These are phyloP conservation scores for Ricordea florida DNA, from an alignment of 92 coral and sea anemone genomes.

Conservation along the genomic window DNA sequence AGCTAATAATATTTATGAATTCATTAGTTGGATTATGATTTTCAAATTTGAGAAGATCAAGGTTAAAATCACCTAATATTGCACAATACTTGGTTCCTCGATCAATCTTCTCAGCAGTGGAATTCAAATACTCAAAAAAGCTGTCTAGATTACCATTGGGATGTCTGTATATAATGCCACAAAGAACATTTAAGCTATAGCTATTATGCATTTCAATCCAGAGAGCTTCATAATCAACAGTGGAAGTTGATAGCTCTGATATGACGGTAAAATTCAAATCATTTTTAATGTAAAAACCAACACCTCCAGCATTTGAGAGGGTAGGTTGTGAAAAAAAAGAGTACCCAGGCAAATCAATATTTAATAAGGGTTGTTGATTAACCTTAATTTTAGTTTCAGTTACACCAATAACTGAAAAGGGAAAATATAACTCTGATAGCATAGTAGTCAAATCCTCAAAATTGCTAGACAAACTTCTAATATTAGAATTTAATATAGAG, in stretches of 20 bases:
- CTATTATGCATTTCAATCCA: constrained; percentile 65
- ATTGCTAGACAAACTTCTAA: neutral
- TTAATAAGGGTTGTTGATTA: constrained; percentile 5
- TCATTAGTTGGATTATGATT: constrained; percentile 19
- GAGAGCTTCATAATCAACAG: constrained; percentile 54
- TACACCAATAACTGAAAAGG: constrained; percentile 58
- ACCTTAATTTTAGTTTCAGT: constrained; percentile 62
- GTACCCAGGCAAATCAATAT: constrained; percentile 38
- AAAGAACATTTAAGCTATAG: constrained; percentile 26
- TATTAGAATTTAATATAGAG: constrained; percentile 8
- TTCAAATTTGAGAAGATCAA: constrained; percentile 33
- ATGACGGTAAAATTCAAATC: constrained; percentile 10
- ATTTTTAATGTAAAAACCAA: constrained; percentile 28
- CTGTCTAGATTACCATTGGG: constrained; percentile 45
- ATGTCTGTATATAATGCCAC: constrained; percentile 64
- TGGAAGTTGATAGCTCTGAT: constrained; percentile 27
- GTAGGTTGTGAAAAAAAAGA: constrained; percentile 52
- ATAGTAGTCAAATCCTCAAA: neutral
- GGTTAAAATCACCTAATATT: constrained; percentile 33
- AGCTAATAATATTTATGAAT: neutral
- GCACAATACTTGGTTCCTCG: constrained; percentile 30
- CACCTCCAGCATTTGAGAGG: constrained; percentile 59
- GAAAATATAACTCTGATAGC: constrained; percentile 18
- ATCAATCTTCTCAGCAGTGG: constrained; percentile 22
- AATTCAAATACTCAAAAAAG: constrained; percentile 17